Percentiles rank a stretch among this genome's conserved stretches.
These are phyloP conservation scores for Vicugna pacos DNA, from an alignment of 2,113 vertebrate genomes.

Conservation along the genomic window DNA sequence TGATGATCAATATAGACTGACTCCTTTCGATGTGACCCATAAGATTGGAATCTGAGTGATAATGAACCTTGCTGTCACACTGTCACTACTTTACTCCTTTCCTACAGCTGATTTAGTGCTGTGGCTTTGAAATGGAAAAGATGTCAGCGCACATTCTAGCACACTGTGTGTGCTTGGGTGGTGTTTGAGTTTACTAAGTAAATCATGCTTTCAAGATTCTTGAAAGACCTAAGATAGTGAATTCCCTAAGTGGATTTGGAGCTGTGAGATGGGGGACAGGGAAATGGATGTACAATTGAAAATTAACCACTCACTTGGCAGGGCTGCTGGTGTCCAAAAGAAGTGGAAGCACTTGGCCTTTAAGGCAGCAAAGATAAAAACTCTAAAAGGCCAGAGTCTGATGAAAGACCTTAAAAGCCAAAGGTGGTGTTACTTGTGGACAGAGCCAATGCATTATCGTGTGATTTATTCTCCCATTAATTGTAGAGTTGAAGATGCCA, in stretches of 20 bases:
- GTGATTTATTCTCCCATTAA: constrained; percentile 58
- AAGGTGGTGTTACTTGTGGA: constrained; percentile 20
- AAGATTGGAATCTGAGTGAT: not conserved
- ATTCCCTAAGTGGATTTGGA: not conserved
- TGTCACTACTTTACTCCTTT: not conserved
- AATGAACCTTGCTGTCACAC: not conserved
- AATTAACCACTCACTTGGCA: not conserved
- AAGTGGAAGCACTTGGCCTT: constrained; percentile 62
- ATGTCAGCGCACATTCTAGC: not conserved
- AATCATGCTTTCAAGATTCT: constrained; percentile 14
- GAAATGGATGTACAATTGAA: not conserved
- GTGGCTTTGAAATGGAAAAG: not conserved
- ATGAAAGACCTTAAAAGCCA: constrained; percentile 44
- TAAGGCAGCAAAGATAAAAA: constrained; percentile 54
- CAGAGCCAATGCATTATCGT: constrained; percentile 44
- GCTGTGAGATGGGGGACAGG: not conserved
- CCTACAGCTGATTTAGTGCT: not conserved
- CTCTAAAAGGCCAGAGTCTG: constrained; percentile 15
- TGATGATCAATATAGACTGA: not conserved
- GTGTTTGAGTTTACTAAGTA: not conserved
- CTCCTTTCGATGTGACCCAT: not conserved
- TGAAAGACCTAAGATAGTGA: not conserved
- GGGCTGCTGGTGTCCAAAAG: not conserved
- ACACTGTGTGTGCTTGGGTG: not conserved
- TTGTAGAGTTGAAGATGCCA: constrained; percentile 52